These are phyloP conservation scores for Capitulum mitella DNA, from an alignment of 2,888 invertebrate genomes.

Conservation along the genomic window DNA sequence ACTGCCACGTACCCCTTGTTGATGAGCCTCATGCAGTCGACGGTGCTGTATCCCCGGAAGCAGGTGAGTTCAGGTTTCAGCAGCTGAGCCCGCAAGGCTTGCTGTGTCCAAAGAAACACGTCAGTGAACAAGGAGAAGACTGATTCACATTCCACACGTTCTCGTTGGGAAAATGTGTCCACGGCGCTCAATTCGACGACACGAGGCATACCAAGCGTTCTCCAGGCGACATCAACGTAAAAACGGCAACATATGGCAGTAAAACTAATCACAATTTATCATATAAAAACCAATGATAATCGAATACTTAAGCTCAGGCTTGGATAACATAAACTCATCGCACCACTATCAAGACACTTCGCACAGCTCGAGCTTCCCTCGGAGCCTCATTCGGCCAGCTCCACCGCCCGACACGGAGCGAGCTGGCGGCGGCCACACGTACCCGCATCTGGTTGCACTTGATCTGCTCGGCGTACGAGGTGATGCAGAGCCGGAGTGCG, in stretches of 20 bases:
- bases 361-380: too few relatives aligned
- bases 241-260: too few relatives aligned
- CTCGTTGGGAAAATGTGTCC: too few relatives aligned
- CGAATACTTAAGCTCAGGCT: too few relatives aligned
- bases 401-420: too few relatives aligned
- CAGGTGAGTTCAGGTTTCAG: constrained; percentile 74
- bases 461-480: constrained; percentile 78
- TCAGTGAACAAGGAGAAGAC: background rate
- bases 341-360: background rate
- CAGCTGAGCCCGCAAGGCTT: constrained; percentile 75
- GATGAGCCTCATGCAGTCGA: constrained; percentile 73
- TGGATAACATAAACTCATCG: background rate
- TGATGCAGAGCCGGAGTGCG: constrained; percentile 79
- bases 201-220: too few relatives aligned
- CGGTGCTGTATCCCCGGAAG: constrained; percentile 47
- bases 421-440: constrained; percentile 39
- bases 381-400: too few relatives aligned
- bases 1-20: constrained; percentile 47
- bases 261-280: too few relatives aligned
- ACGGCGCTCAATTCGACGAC: too few relatives aligned
- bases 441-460: constrained; percentile 90
- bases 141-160: too few relatives aligned
- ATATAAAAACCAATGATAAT: too few relatives aligned
- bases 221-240: too few relatives aligned
- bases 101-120: constrained; percentile 50